A percentile compares a stretch with the other conserved stretches of the same genome.
Evolutionary conservation across 2,888 invertebrate species (phyloP).

Genomic region (Junonia oenone): DNA sequence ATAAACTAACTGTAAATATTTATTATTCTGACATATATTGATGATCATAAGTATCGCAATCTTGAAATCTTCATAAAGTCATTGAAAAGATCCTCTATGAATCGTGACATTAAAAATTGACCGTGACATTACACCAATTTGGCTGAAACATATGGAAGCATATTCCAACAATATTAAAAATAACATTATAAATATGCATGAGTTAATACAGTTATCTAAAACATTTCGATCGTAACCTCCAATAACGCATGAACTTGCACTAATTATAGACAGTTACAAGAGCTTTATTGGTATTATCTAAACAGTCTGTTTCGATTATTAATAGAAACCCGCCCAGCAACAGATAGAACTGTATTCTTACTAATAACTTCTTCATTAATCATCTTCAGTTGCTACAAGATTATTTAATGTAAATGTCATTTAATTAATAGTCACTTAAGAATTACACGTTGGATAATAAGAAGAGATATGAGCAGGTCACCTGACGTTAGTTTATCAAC

Average conservation of each 20-base stretch:
- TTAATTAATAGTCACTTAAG: background rate
- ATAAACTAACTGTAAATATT: too few relatives aligned
- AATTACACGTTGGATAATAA: background rate
- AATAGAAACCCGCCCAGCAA: conserved; percentile 16
- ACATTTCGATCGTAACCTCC: conserved; percentile 14
- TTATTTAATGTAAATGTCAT: too few relatives aligned
- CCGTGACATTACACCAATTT: background rate
- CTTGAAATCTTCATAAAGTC: too few relatives aligned
- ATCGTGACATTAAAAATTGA: background rate
- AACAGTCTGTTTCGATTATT: conserved; percentile 17
- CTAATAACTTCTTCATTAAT: too few relatives aligned
- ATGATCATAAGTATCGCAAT: too few relatives aligned
- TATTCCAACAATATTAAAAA: background rate
- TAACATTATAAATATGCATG: background rate
- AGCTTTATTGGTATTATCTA: conserved; percentile 13
- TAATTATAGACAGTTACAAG: conserved; percentile 21
- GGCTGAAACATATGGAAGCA: background rate
- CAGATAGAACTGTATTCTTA: background rate
- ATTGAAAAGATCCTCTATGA: background rate
- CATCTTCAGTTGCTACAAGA: too few relatives aligned
- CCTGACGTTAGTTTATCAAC: background rate
- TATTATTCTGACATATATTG: too few relatives aligned
- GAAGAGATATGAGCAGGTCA: background rate
- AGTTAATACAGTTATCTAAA: background rate
- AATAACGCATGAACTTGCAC: conserved; percentile 13